These are phyloP conservation scores for Prionailurus bengalensis DNA, from an alignment of 2,113 vertebrate species.

Conservation along the genomic window DNA sequence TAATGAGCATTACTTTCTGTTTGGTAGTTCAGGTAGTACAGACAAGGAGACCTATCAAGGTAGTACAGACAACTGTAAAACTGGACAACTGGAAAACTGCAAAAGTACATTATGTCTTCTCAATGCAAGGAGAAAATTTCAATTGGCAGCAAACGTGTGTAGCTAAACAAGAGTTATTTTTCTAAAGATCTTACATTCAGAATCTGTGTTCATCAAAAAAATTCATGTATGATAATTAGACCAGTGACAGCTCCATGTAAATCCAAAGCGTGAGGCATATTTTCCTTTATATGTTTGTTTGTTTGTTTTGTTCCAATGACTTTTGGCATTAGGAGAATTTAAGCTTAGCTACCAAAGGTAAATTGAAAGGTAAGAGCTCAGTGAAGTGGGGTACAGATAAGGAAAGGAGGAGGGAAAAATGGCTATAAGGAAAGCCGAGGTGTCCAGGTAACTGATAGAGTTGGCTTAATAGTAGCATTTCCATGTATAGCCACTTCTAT, in stretches of 20 bases:
- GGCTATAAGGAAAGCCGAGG: neutral
- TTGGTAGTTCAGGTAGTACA: too few relatives aligned
- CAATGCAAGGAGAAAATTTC: neutral
- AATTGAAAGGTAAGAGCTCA: neutral
- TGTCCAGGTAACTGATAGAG: rapidly evolving
- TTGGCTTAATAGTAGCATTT: neutral
- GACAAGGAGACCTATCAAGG: too few relatives aligned
- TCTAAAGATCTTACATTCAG: neutral
- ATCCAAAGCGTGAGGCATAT: neutral
- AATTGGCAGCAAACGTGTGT: neutral
- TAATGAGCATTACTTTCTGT: neutral
- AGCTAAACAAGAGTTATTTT: neutral
- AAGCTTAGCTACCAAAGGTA: neutral
- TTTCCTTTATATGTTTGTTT: neutral
- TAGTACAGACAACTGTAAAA: too few relatives aligned
- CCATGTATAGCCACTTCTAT: neutral
- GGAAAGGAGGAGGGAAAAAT: neutral
- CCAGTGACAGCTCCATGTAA: neutral
- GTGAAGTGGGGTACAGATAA: neutral
- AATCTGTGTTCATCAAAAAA: neutral
- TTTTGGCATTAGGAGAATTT: neutral
- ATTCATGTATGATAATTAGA: neutral
- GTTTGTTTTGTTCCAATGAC: neutral
- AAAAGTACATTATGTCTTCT: neutral
- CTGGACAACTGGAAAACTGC: too few relatives aligned